Evolutionary conservation across 2,888 invertebrate species (phyloP).

Genomic region (Ferrisia virgata): DNA sequence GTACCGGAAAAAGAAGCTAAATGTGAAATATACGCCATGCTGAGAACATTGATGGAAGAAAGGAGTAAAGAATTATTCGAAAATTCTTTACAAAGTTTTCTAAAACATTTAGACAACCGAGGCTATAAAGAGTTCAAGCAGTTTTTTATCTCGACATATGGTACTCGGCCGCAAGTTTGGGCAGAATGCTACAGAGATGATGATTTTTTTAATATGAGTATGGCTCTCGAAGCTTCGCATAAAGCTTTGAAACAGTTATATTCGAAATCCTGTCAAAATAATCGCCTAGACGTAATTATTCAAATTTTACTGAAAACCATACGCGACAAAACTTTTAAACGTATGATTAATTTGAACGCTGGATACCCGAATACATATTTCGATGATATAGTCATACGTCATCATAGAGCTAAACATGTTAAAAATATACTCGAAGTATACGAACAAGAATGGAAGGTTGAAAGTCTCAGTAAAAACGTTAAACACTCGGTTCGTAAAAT

Average conservation of each 20-base stretch:
- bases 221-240: conserved; percentile 38
- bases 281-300: neutral
- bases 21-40: conserved; percentile 25
- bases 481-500: neutral
- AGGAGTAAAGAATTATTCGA: neutral
- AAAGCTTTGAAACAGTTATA: conserved; percentile 34
- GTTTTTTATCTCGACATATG: neutral
- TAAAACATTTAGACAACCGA: neutral
- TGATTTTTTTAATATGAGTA: conserved; percentile 41
- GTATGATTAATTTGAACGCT: neutral
- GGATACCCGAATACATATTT: neutral
- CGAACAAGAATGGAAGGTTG: neutral
- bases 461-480: neutral
- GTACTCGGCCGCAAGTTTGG: neutral
- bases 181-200: conserved; percentile 32
- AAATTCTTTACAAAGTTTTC: neutral
- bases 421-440: neutral
- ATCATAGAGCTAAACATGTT: neutral
- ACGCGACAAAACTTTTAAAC: neutral
- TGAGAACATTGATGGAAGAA: conserved; percentile 18
- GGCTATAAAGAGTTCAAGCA: neutral
- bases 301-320: neutral
- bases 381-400: neutral
- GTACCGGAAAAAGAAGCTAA: neutral
- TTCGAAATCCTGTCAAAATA: neutral